Conservation (phyloP, 2,113 vertebrate genomes). For the Salvator merianae region DNA sequence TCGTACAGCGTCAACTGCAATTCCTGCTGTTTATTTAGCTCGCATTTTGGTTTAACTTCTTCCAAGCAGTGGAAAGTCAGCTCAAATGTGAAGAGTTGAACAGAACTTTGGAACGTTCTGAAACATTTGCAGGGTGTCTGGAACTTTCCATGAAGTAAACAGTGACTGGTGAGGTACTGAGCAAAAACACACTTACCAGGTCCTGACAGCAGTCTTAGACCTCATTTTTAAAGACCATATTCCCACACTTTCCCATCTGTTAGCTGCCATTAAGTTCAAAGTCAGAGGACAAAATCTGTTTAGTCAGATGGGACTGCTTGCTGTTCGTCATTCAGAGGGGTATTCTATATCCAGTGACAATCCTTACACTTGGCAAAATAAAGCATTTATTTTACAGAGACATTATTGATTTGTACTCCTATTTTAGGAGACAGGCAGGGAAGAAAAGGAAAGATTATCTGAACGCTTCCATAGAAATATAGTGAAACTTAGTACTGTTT, state of each 20-base stretch:
- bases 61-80: neutral
- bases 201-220: neutral
- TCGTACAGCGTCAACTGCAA: constrained; percentile 6
- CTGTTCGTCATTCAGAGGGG: constrained; percentile 12
- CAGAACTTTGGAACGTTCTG: neutral
- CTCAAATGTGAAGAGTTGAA: constrained; percentile 19
- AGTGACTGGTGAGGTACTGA: neutral
- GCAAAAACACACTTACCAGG: neutral
- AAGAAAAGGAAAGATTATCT: constrained; percentile 30
- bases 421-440: neutral
- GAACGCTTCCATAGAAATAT: neutral
- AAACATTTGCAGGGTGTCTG: neutral
- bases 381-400: constrained; percentile 29
- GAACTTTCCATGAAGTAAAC: neutral
- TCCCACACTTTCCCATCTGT: constrained; percentile 53
- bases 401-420: constrained; percentile 27
- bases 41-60: constrained; percentile 18
- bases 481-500: constrained; percentile 8
- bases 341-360: neutral
- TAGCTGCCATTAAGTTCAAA: constrained; percentile 63
- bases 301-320: constrained; percentile 60
- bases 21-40: constrained; percentile 44
- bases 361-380: neutral
- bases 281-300: constrained; percentile 57
- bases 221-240: constrained; percentile 2